These are phyloP conservation scores for Bergia sp. DNA, from an alignment of 92 coral and sea anemone genomes.

Conservation along the genomic window DNA sequence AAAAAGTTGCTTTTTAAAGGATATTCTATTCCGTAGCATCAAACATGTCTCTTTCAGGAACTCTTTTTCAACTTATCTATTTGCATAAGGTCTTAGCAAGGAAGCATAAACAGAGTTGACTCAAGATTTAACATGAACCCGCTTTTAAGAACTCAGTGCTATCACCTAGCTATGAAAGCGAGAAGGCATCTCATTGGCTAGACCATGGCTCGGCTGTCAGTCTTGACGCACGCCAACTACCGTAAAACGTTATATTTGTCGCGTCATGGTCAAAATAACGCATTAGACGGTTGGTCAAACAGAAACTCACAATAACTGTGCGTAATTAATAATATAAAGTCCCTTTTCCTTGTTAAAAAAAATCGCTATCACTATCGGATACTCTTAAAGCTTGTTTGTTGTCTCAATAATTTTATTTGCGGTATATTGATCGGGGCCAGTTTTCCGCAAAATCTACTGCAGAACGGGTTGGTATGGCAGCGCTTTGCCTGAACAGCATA, in stretches of 20 bases:
- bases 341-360: background rate
- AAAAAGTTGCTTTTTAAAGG: background rate
- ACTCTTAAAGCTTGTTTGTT: background rate
- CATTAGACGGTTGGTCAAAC: conserved; percentile 36
- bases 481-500: background rate
- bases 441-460: background rate
- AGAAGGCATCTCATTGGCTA: background rate
- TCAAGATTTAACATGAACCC: background rate
- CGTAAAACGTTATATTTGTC: background rate
- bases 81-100: background rate
- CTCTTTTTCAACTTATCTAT: background rate
- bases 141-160: background rate
- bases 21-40: background rate
- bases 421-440: background rate
- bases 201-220: background rate
- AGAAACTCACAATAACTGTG: conserved; percentile 12
- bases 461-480: background rate
- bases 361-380: too few relatives aligned
- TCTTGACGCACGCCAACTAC: background rate
- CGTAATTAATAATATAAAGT: conserved; percentile 3
- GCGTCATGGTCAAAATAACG: background rate
- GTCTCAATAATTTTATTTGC: background rate
- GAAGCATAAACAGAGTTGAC: background rate
- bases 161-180: background rate
- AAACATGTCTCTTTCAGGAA: background rate